Evolutionary conservation across 2,797 vertebrate genomes (phyloP).

Genomic region (Craterocephalus amniculus): DNA sequence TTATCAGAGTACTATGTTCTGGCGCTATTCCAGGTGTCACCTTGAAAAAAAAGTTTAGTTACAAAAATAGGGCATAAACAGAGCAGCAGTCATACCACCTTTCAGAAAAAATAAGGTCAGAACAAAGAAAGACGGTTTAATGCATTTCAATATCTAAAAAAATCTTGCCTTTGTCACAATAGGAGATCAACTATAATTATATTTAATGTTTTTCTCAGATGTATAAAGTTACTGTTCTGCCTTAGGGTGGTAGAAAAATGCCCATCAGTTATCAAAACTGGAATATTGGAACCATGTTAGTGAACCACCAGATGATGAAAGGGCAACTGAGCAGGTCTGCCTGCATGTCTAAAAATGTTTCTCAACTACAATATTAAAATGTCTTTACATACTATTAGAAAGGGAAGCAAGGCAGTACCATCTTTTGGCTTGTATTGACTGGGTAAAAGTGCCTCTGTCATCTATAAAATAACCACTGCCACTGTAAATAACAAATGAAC

Average conservation of each 20-base stretch:
- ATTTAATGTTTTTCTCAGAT: not conserved
- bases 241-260: not conserved
- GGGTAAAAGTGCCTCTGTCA: not conserved
- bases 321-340: slow-evolving; percentile 11
- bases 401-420: not conserved
- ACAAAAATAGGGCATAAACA: slow-evolving; percentile 29
- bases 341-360: not conserved
- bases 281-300: not conserved
- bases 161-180: not conserved
- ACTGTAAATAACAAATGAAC: slow-evolving; percentile 4
- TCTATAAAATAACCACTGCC: not conserved
- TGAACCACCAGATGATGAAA: not conserved
- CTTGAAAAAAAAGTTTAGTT: not conserved
- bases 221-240: not conserved
- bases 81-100: not conserved
- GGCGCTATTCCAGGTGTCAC: slow-evolving; percentile 31
- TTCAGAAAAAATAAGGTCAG: not conserved
- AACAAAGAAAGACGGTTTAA: not conserved
- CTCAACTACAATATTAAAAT: slow-evolving; percentile 35
- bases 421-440: slow-evolving; percentile 1
- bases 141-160: not conserved
- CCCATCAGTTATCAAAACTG: not conserved
- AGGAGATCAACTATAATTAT: not conserved
- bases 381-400: slow-evolving; percentile 4
- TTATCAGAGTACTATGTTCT: slow-evolving; percentile 17